phyloP scores from a whole-genome alignment of 1,140 invertebrate genomes.

The Mesaphorura yosii region DNA sequence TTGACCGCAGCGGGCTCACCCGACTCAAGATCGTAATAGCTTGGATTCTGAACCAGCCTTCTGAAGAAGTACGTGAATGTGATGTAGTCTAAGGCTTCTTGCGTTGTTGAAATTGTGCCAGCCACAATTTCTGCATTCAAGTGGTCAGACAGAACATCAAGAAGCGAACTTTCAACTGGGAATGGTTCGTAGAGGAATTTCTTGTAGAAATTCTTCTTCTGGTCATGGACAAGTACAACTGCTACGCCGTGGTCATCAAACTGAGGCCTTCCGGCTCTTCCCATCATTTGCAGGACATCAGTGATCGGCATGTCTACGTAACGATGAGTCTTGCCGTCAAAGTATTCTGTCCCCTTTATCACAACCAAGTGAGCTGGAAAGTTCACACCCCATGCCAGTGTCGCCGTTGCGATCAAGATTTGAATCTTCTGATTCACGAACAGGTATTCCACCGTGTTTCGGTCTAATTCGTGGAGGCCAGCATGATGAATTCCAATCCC shows the following conservation, averaged over 20 bases:
- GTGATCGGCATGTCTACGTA: conserved; percentile 99
- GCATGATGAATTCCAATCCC: conserved; percentile 99
- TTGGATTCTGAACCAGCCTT: conserved; percentile 82
- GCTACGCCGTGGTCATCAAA: conserved; percentile 92
- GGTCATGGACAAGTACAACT: conserved; percentile 92
- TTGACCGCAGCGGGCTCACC: conserved; percentile 63
- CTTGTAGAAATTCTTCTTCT: conserved; percentile 98
- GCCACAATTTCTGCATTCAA: conserved; percentile 87
- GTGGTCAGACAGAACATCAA: conserved; percentile 87
- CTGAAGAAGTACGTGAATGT: conserved; percentile 98
- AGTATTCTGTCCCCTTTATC: conserved; percentile 90
- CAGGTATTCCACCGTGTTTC: conserved; percentile 82
- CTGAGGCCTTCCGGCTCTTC: conserved; percentile 88
- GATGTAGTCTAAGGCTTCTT: conserved; percentile 91
- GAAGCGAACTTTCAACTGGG: conserved; percentile 90
- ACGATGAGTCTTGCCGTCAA: conserved; percentile 87
- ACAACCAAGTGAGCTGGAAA: conserved; percentile 87
- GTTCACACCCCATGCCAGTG: conserved; percentile 97
- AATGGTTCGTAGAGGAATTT: conserved; percentile 99
- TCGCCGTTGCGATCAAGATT: conserved; percentile 92
- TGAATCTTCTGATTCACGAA: conserved; percentile 97
- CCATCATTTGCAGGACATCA: conserved; percentile 98
- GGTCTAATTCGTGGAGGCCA: conserved; percentile 80
- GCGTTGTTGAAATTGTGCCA: conserved; percentile 80
- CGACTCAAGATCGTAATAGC: conserved; percentile 74